These are phyloP conservation scores for Mirounga angustirostris DNA, from an alignment of 2,113 vertebrate species.

Conservation along the genomic window DNA sequence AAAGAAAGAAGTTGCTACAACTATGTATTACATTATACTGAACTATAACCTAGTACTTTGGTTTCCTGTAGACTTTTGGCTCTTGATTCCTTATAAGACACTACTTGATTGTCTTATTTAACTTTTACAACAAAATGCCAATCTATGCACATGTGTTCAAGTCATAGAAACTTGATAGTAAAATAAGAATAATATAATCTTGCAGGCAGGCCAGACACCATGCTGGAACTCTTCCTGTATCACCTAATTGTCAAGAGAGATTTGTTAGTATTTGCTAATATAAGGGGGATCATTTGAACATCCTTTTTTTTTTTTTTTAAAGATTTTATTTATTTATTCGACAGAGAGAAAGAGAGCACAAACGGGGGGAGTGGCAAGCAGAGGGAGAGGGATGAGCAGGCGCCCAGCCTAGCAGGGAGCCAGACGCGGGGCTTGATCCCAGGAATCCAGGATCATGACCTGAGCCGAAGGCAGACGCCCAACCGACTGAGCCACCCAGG, in stretches of 20 bases:
- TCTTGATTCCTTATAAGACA: neutral
- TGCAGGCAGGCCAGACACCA: accelerated
- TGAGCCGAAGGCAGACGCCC: too few species aligned
- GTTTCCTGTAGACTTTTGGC: neutral
- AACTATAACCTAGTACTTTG: neutral
- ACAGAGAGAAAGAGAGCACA: too few species aligned
- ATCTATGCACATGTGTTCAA: neutral
- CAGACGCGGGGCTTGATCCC: too few species aligned
- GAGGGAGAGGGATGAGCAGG: too few species aligned
- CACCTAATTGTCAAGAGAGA: neutral
- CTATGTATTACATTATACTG: neutral
- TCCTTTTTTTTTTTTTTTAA: too few species aligned
- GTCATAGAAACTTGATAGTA: neutral
- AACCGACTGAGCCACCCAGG: too few species aligned
- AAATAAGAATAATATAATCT: neutral
- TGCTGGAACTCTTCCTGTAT: neutral
- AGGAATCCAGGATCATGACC: too few species aligned
- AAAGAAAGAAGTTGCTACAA: neutral
- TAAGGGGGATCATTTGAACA: neutral
- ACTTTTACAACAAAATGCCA: neutral
- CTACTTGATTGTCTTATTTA: neutral
- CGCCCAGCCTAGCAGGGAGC: too few species aligned
- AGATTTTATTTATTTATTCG: too few species aligned
- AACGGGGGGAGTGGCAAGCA: too few species aligned
- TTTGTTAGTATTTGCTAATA: neutral